Percentiles rank a stretch among this genome's conserved stretches.
Conservation (phyloP, 1,140 invertebrate species). For the Sycobia sp. region DNA sequence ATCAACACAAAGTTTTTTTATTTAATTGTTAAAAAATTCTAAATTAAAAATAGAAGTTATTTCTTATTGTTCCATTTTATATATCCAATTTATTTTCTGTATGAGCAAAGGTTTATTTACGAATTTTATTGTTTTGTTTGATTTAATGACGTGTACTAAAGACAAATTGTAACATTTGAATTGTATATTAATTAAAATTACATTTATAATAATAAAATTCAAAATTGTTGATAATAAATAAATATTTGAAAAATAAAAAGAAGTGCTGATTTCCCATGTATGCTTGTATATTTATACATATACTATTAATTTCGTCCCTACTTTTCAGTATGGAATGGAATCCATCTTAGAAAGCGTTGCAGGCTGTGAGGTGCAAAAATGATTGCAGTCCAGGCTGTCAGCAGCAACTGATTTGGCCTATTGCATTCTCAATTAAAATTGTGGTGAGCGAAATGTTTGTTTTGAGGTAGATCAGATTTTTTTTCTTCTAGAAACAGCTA, state of each 20-base stretch:
- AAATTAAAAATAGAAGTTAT: conserved; percentile 1
- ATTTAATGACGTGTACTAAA: neutral
- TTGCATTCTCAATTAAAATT: conserved; percentile 11
- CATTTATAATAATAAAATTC: conserved; percentile 33
- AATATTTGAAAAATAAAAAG: conserved; percentile 23
- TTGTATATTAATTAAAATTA: conserved; percentile 30
- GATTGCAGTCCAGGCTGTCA: conserved; percentile 28
- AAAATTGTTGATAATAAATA: conserved; percentile 37
- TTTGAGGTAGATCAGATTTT: conserved; percentile 8
- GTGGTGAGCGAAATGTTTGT: conserved; percentile 25
- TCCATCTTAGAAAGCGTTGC: conserved; percentile 42
- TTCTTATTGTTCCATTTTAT: conserved; percentile 27
- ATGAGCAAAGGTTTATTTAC: conserved; percentile 18
- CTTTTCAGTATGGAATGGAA: conserved; percentile 51
- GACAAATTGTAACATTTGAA: conserved; percentile 27
- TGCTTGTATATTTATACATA: conserved; percentile 34
- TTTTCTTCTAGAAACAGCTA: neutral
- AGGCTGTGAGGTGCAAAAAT: conserved; percentile 31
- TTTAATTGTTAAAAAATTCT: conserved; percentile 28
- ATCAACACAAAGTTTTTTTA: conserved; percentile 48
- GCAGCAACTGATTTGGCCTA: conserved; percentile 26
- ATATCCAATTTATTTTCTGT: conserved; percentile 5
- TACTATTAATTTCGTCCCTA: conserved; percentile 53
- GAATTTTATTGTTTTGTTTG: conserved; percentile 20
- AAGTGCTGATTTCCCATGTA: conserved; percentile 41